Base-by-base conservation (phyloP, 2,113 vertebrate genomes). In the Laterallus jamaicensis region DNA sequence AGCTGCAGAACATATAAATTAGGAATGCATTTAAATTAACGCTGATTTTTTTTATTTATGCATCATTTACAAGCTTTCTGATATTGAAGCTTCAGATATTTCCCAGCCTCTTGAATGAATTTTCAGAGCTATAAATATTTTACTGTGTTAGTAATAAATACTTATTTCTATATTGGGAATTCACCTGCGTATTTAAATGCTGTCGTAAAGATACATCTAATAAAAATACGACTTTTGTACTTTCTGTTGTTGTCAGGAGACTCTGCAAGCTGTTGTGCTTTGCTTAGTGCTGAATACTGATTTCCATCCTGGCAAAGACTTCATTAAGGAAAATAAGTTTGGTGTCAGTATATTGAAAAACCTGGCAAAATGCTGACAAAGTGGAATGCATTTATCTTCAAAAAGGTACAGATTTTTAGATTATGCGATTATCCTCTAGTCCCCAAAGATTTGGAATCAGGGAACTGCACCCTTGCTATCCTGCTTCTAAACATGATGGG, bases 91-190 rank as follows among this genome's bases (percentile, higher is more conserved):
- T 96, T 88, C 90, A 84, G 84, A 58, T 50, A 86, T 93, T 91
- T 96, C 92, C 64, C 63, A 63, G 52, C 68, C 66, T 90, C 86
- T 92, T 93, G 77, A 96, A 70, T 67, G 79, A 75, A 35, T 96
- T 97, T 85, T 91, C 58, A 67, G 60, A 56, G 81, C 15, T 66
- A 67, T 96, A 84, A 95, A 94, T 97, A 82, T 89, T 97, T 97
- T 95, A 92, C 82, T 76, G 82, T 96, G 78, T 96, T 95, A 93
- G 59, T 91, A 96, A 93, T 91, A 97, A 95, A 95, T 94, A 67
- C 47, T 94, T 95, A 68, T 89, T 95, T 97, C 96, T 79, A 95
- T 77, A 79, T 63, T 89, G 66, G 82, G 42, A 82, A 83, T 85
- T 96, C 58, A 95, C 80, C 76, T 90, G n/a, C 93, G 59, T 91